phyloP scores from a whole-genome alignment of 2,113 vertebrate species.

The Daphoenositta chrysoptera region DNA sequence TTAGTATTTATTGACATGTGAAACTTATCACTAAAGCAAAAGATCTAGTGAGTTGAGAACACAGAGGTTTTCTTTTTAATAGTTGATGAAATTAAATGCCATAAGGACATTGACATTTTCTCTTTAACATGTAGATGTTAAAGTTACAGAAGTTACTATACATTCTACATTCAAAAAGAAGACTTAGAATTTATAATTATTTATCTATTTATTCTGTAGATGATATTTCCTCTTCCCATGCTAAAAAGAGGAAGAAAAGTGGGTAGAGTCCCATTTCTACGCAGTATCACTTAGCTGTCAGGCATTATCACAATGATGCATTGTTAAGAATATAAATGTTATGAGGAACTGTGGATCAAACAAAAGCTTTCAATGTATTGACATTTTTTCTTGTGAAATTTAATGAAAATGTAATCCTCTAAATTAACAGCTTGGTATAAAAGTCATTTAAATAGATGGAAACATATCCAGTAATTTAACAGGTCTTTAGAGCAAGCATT shows the following conservation, averaged over 20 bases:
- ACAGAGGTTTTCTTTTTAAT: background rate
- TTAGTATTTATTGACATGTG: background rate
- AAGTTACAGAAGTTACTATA: background rate
- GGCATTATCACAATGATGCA: background rate
- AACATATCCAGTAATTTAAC: background rate
- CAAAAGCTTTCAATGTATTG: background rate
- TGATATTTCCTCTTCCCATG: background rate
- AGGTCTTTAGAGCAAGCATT: background rate
- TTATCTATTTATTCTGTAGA: background rate
- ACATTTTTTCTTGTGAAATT: background rate
- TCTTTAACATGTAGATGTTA: background rate
- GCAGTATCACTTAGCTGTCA: background rate
- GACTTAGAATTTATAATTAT: background rate
- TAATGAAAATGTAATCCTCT: background rate
- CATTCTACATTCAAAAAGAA: background rate
- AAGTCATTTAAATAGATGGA: slow-evolving; percentile 2
- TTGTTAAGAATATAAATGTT: background rate
- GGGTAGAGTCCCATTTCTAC: background rate
- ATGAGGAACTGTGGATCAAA: background rate
- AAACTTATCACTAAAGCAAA: background rate
- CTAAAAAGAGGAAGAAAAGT: background rate
- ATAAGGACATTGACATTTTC: background rate
- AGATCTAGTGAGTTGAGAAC: background rate
- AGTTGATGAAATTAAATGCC: background rate
- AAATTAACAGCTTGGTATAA: background rate